A percentile compares a stretch with the other conserved stretches of the same genome.
Conservation (phyloP, 2,113 vertebrate genomes). For the Pogonocichla stellata region DNA sequence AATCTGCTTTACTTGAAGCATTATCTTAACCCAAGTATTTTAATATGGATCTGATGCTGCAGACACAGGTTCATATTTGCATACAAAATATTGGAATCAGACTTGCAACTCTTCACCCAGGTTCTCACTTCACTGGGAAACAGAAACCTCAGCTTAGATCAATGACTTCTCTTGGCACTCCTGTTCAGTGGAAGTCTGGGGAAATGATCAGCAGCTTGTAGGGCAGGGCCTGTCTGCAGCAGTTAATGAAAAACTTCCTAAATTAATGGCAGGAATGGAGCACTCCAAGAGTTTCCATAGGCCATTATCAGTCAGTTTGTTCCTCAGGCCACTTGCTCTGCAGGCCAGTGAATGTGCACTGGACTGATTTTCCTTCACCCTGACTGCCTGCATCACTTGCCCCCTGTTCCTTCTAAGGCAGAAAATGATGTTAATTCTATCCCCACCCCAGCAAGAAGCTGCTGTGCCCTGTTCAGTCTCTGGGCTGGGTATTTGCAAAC, state of each 20-base stretch:
- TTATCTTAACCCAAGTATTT: background rate
- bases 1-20: background rate
- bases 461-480: background rate
- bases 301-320: background rate
- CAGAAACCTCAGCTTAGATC: background rate
- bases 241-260: background rate
- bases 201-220: background rate
- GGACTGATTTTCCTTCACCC: background rate
- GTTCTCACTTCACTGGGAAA: background rate
- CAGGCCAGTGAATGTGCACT: background rate
- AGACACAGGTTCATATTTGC: background rate
- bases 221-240: background rate
- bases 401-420: background rate
- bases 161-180: background rate
- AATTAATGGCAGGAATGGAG: background rate
- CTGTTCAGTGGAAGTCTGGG: background rate
- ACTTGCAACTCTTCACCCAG: background rate
- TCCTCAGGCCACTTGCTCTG: background rate
- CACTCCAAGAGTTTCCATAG: background rate
- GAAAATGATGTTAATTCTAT: background rate
- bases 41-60: background rate
- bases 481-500: background rate
- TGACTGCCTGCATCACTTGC: background rate
- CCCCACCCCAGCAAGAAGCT: background rate
- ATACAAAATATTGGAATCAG: background rate